Evolutionary conservation across 2,113 vertebrate genomes (phyloP).

Genomic region (Callithrix jacchus): DNA sequence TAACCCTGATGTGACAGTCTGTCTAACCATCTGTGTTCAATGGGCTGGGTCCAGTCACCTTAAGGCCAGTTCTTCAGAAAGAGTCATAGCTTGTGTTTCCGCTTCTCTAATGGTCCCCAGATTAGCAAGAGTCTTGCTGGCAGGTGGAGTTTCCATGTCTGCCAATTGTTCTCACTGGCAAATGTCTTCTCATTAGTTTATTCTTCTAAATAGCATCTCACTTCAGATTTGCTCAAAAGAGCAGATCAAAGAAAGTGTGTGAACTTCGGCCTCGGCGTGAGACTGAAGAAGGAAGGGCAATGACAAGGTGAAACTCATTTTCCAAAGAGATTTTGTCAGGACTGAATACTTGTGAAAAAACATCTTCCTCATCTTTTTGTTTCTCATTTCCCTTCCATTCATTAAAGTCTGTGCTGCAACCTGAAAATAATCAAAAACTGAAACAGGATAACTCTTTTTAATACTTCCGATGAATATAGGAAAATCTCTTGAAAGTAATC

Average conservation of each 20-base stretch:
- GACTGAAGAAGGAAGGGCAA: not conserved
- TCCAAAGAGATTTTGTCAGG: not conserved
- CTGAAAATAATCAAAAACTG: not conserved
- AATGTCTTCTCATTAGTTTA: constrained; percentile 7
- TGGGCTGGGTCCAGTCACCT: not conserved
- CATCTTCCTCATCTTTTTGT: not conserved
- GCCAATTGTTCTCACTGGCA: not conserved
- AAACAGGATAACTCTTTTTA: not conserved
- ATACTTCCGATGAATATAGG: not conserved
- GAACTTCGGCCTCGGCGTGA: not conserved
- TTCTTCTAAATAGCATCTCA: constrained; percentile 22
- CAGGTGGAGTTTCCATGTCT: not conserved
- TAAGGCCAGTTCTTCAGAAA: not conserved
- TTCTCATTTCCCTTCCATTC: not conserved
- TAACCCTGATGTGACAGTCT: not conserved
- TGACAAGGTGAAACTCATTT: not conserved
- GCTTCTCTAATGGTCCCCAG: not conserved
- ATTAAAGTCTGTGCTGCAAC: not conserved
- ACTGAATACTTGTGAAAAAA: not conserved
- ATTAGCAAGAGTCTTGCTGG: not conserved
- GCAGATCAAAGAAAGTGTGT: not conserved
- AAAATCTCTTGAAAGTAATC: not conserved
- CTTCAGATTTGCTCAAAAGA: constrained; percentile 40
- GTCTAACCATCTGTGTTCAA: not conserved
- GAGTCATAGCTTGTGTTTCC: not conserved